These are phyloP conservation scores for Phataginus tricuspis DNA, from an alignment of 2,797 vertebrate genomes.

Conservation along the genomic window DNA sequence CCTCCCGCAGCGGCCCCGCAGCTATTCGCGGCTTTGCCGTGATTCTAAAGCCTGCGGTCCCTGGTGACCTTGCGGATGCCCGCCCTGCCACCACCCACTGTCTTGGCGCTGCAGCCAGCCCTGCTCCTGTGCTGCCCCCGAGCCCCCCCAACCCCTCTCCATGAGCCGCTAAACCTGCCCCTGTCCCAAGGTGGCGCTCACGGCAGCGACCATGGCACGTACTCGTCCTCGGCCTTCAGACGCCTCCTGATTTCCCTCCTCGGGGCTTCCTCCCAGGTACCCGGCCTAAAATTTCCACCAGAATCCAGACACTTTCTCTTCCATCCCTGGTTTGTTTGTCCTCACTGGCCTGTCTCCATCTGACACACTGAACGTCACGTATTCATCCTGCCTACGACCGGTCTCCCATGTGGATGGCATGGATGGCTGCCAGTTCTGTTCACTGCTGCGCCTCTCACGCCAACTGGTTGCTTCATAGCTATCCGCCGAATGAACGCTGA, in stretches of 20 bases:
- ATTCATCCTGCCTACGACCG: not conserved
- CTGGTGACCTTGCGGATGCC: rapidly evolving
- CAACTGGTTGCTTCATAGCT: not conserved
- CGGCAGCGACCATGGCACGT: rapidly evolving
- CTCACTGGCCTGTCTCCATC: not conserved
- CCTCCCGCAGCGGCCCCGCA: not conserved
- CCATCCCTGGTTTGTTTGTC: not conserved
- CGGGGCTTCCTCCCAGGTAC: not conserved
- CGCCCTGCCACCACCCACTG: rapidly evolving
- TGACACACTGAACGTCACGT: not conserved
- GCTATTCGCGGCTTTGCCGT: rapidly evolving
- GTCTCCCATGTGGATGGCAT: not conserved
- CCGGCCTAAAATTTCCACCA: not conserved
- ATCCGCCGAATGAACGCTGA: not conserved
- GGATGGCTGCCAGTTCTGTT: no score
- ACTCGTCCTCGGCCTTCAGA: not conserved
- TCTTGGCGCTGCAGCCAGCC: rapidly evolving
- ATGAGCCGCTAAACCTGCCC: not conserved
- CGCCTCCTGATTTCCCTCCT: not conserved
- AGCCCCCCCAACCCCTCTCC: no score
- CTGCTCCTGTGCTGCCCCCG: rapidly evolving
- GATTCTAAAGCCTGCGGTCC: not conserved
- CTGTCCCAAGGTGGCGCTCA: not conserved
- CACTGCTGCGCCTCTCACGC: rapidly evolving
- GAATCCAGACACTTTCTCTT: not conserved